Evolutionary conservation across 2,113 vertebrate species (phyloP), one percentile per base, ranked within the genome.

Genomic region (Lamprologus speciosus): DNA sequence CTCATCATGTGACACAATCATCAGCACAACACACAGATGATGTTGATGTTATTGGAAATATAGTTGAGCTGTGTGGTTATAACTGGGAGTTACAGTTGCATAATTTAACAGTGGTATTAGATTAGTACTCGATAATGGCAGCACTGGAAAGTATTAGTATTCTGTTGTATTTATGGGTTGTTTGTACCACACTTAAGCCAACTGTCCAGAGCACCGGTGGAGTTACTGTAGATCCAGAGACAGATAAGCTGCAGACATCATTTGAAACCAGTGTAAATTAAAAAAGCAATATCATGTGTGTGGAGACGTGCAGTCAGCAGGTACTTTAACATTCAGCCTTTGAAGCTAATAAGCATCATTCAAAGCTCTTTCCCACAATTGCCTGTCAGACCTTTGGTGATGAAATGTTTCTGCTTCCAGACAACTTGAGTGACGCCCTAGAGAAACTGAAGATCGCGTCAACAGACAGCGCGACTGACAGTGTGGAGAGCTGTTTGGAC

Each of bases 371-470:
- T 28, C 8, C 37, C 21, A 26, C 37, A 73, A 3, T 73, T 19
- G 57, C 17, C 7, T 3, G 54, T n/a, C 12, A 3, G 12, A 42
- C 5, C 5, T 2, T 16, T 54, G 11, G 4, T 33, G 57, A 63
- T 28, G 3, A 10, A 10, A 8, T 28, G 10, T 84, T 85, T 87
- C 16, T 90, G 55, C 83, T 88, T 82, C 54, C 97, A 98, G 98
- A 99, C 94, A 97, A 98, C 96, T 96, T 99, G 92, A 98, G 96
- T 81, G 98, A 99, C 11, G 97, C 97, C 88, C 95, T 99, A 94
- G 97, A 98, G 96, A 98, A 98, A 85, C 97, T 99, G 96, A 99
- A 99, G 97, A 96, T 99, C 85, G 97, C 97, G 21, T 97, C 97
- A 17, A 95, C 95, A 81, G 98, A 98, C 95, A 96, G 95, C 88